Conservation (phyloP, 2,113 vertebrate genomes). For the Vidua macroura region DNA sequence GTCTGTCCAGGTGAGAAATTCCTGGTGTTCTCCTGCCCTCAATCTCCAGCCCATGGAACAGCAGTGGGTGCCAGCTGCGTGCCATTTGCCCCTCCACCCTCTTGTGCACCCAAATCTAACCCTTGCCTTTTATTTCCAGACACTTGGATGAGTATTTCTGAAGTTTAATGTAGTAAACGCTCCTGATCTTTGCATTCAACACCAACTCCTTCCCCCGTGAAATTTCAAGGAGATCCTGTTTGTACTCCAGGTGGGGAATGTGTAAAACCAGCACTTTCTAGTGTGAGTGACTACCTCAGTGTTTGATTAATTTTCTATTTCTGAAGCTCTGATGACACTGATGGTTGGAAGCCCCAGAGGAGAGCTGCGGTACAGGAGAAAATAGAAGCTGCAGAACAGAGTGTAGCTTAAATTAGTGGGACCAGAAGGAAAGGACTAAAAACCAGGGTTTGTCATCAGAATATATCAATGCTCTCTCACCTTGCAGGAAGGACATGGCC, state of each 20-base stretch:
- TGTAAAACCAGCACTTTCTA: neutral
- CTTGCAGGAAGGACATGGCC: neutral
- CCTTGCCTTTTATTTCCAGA: neutral
- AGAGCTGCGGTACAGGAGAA: neutral
- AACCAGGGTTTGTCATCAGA: neutral
- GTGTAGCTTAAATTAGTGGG: neutral
- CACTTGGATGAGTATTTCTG: neutral
- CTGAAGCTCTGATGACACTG: neutral
- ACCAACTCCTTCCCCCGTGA: neutral
- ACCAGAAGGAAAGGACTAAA: neutral
- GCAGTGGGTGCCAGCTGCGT: neutral
- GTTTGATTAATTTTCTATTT: conserved; percentile 8
- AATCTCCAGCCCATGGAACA: neutral
- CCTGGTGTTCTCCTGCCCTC: neutral
- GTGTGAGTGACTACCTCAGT: neutral
- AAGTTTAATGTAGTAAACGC: neutral
- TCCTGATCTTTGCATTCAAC: neutral
- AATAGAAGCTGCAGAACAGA: conserved; percentile 14
- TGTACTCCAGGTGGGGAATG: neutral
- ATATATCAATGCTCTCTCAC: neutral
- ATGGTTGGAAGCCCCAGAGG: neutral
- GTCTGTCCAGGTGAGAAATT: neutral
- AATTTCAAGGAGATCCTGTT: neutral
- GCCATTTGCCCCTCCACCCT: neutral
- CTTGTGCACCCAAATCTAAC: neutral